Evolutionary conservation across 64 coral and sea anemone genomes (phyloP).

Genomic region (Orbicella faveolata): DNA sequence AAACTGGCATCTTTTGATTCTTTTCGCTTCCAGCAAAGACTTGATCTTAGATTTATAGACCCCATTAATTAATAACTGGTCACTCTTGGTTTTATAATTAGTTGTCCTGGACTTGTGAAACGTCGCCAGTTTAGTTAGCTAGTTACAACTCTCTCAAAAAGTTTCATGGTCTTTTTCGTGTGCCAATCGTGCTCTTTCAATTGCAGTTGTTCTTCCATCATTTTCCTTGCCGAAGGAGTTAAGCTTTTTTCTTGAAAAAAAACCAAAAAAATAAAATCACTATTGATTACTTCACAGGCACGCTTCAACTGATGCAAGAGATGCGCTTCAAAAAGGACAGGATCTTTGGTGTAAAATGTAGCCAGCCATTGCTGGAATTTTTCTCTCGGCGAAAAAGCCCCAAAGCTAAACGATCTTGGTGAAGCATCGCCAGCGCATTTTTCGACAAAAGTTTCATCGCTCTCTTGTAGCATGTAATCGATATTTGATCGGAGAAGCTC

Average conservation of each 20-base stretch:
- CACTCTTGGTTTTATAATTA: too few species aligned
- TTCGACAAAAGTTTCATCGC: conserved; percentile 13
- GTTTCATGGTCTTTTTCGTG: background rate
- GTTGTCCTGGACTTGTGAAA: too few species aligned
- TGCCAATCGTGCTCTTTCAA: background rate
- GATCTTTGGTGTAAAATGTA: conserved; percentile 12
- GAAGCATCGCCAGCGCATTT: background rate
- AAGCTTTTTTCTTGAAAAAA: background rate
- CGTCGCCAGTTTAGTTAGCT: background rate
- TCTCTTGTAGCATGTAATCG: conserved; percentile 27
- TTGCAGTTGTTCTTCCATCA: background rate
- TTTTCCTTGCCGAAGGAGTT: background rate
- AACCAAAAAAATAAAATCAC: conserved; percentile 4
- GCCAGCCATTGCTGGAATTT: background rate
- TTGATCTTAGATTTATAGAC: too few species aligned
- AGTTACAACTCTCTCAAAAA: background rate
- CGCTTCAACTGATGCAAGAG: background rate
- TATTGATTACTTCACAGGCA: background rate
- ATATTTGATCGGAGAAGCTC: conserved; percentile 29
- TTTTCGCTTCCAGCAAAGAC: too few species aligned
- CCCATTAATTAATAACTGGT: too few species aligned
- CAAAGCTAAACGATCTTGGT: conserved; percentile 37
- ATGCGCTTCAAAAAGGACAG: background rate
- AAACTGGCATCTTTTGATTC: too few species aligned
- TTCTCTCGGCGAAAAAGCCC: background rate